Conservation (phyloP, 2,113 vertebrate species). For the Hippocampus zosterae region DNA sequence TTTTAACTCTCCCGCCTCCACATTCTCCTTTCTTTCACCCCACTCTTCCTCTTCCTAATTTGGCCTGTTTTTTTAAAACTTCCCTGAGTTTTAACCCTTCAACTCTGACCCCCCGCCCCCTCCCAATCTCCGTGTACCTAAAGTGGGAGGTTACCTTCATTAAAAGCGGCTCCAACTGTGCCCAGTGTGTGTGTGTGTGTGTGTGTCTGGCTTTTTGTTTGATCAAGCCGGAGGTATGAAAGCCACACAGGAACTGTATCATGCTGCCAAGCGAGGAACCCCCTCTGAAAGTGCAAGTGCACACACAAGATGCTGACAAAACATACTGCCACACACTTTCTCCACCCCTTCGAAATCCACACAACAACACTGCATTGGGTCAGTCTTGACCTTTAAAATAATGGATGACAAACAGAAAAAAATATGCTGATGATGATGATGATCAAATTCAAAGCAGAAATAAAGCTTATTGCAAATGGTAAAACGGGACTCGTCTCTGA, state of each 20-base stretch:
- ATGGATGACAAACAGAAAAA: not conserved
- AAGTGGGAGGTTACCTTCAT: conserved; percentile 64
- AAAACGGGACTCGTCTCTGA: not conserved
- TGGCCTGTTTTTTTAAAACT: conserved; percentile 45
- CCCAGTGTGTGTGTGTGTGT: conserved; percentile 26
- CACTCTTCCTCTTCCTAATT: conserved; percentile 38
- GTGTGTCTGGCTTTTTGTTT: conserved; percentile 21
- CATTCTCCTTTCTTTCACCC: conserved; percentile 23
- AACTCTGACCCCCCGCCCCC: conserved; percentile 39
- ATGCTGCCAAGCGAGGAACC: conserved; percentile 44
- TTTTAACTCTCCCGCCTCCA: conserved; percentile 16
- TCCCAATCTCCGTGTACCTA: conserved; percentile 17
- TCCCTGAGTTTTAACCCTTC: conserved; percentile 67
- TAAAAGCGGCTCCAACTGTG: conserved; percentile 69
- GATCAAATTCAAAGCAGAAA: not conserved
- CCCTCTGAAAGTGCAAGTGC: conserved; percentile 11
- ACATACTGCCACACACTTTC: conserved; percentile 16
- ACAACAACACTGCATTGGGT: not conserved
- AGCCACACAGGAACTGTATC: conserved; percentile 51
- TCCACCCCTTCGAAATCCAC: not conserved
- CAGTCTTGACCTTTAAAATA: not conserved
- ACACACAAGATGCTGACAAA: conserved; percentile 8
- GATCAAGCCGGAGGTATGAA: conserved; percentile 41
- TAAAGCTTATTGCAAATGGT: not conserved
- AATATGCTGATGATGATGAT: not conserved